These are phyloP conservation scores for Megaptera novaeangliae DNA, from an alignment of 2,113 vertebrate genomes.

Conservation along the genomic window DNA sequence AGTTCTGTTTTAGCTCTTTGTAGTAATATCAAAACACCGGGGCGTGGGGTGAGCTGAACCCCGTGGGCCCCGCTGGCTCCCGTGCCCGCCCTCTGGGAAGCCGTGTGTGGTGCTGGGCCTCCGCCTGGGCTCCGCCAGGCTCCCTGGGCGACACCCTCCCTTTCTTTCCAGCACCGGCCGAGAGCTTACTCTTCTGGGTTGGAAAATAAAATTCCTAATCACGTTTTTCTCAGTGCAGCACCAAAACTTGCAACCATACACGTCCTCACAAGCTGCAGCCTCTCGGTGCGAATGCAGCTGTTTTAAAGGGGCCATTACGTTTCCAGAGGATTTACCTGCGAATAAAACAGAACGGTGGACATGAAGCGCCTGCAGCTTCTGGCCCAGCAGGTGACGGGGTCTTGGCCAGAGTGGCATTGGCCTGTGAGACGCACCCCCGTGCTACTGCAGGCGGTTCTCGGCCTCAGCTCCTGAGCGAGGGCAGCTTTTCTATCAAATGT, in stretches of 20 bases:
- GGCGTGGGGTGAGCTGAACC: background rate
- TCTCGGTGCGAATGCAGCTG: background rate
- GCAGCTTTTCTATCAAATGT: background rate
- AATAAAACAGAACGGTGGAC: background rate
- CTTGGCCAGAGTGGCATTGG: background rate
- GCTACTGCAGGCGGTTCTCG: background rate
- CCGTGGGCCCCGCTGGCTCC: fast-evolving
- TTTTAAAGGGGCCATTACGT: background rate
- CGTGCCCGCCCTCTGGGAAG: fast-evolving
- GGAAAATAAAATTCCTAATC: slow-evolving; percentile 2
- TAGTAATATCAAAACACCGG: background rate
- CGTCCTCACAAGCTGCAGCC: background rate
- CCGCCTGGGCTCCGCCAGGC: background rate
- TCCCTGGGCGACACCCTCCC: background rate
- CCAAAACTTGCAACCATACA: background rate
- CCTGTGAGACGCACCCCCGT: background rate
- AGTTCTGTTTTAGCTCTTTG: background rate
- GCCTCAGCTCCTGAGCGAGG: background rate
- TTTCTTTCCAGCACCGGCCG: background rate
- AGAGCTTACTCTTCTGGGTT: background rate
- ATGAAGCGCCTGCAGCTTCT: background rate
- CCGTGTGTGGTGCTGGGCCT: fast-evolving
- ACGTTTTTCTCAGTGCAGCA: background rate
- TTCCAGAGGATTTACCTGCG: background rate
- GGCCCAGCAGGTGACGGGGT: background rate